These are phyloP conservation scores for Drosophila lowei DNA, from an alignment of 1,140 invertebrate genomes.

Conservation along the genomic window DNA sequence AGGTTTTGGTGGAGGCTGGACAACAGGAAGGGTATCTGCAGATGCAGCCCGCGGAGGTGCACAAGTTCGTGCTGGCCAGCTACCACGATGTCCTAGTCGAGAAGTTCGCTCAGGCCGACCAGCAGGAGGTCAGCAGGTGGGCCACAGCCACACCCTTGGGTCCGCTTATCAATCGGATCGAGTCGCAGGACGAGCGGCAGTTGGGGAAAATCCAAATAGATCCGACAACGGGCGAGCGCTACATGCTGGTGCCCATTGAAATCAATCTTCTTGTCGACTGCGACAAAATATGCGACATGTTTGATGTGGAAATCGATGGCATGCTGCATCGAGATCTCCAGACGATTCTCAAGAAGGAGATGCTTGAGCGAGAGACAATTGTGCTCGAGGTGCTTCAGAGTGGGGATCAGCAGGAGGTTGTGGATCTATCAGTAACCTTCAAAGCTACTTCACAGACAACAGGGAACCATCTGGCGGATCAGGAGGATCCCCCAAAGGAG, in stretches of 20 bases:
- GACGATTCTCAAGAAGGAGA: too few relatives aligned
- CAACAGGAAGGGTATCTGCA: conserved; percentile 12
- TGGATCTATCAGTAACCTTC: too few relatives aligned
- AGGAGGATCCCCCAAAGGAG: too few relatives aligned
- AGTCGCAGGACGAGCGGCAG: neutral
- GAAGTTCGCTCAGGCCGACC: neutral
- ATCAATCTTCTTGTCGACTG: conserved; percentile 38
- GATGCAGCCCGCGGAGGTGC: conserved; percentile 25
- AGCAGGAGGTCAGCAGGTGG: neutral
- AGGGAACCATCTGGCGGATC: too few relatives aligned
- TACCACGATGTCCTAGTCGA: neutral
- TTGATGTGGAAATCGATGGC: too few relatives aligned
- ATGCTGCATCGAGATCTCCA: too few relatives aligned
- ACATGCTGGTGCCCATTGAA: conserved; percentile 52
- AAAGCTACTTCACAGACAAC: too few relatives aligned
- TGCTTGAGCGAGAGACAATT: too few relatives aligned
- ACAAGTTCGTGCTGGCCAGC: conserved; percentile 29
- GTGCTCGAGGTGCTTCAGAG: too few relatives aligned
- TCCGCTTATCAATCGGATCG: conserved; percentile 2
- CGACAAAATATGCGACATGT: neutral
- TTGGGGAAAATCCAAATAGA: conserved; percentile 30
- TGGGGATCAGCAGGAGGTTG: too few relatives aligned
- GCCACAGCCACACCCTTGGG: neutral
- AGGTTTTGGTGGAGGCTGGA: conserved; percentile 29
- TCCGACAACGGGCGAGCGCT: conserved; percentile 40